Evolutionary conservation across 1,140 invertebrate genomes (phyloP).

Genomic region (Nasonia giraulti): DNA sequence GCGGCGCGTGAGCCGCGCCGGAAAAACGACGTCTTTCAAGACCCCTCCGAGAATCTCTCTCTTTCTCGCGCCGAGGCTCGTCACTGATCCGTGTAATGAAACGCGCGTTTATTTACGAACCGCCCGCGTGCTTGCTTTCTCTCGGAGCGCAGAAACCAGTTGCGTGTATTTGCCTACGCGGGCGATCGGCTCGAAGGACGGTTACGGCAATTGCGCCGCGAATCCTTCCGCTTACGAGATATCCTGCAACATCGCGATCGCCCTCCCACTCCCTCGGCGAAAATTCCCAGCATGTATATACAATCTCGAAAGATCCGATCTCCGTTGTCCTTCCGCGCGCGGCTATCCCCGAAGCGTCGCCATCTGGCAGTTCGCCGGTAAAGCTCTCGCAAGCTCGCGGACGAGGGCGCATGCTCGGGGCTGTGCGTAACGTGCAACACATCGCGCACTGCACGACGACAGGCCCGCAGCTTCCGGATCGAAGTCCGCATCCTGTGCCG

Average conservation of each 20-base stretch:
- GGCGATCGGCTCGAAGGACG: no score
- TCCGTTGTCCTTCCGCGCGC: no score
- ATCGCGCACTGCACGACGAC: conserved; percentile 42
- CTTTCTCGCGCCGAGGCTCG: neutral
- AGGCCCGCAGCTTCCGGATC: conserved; percentile 52
- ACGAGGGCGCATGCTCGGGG: neutral
- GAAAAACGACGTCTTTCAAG: neutral
- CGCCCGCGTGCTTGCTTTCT: neutral
- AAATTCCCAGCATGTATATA: neutral
- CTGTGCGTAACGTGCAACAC: conserved; percentile 43
- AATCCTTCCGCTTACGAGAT: neutral
- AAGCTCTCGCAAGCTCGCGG: conserved; percentile 7
- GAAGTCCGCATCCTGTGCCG: conserved; percentile 58
- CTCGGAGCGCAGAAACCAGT: neutral
- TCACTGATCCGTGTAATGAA: neutral
- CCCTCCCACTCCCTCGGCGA: neutral
- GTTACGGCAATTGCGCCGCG: neutral
- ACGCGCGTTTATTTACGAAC: neutral
- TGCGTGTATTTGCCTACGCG: no score
- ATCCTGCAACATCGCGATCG: neutral
- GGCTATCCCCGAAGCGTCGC: conserved; percentile 57
- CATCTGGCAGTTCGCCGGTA: conserved; percentile 60
- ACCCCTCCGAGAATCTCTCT: neutral
- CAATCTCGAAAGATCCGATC: no score
- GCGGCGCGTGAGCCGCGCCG: neutral